These are phyloP conservation scores for Ganaspis brasiliensis DNA, from an alignment of 2,888 invertebrate species.

Conservation along the genomic window DNA sequence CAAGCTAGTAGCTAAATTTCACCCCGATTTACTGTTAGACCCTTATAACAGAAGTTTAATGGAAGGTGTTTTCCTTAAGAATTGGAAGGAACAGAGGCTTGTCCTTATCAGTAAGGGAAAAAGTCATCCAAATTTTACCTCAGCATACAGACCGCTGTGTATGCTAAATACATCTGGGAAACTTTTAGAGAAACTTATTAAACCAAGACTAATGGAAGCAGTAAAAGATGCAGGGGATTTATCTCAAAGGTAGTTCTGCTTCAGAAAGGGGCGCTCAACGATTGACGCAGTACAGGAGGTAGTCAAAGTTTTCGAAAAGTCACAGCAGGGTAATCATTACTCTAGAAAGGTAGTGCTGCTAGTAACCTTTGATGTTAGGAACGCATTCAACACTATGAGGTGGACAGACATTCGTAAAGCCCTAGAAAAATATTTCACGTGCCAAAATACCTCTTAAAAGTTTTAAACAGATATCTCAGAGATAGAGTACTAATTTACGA, in stretches of 20 bases:
- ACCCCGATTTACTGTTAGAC: not conserved
- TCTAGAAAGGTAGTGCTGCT: too few species aligned
- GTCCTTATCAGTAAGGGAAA: slow-evolving; percentile 43
- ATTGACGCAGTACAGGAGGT: slow-evolving; percentile 55
- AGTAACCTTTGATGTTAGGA: too few species aligned
- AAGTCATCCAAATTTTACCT: too few species aligned
- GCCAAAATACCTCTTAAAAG: too few species aligned
- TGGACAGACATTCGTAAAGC: too few species aligned
- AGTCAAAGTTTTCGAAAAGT: slow-evolving; percentile 43
- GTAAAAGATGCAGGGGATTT: slow-evolving; percentile 56
- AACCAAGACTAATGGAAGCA: slow-evolving; percentile 52
- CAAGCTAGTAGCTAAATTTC: not conserved
- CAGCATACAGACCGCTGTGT: too few species aligned
- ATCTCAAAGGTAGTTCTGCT: slow-evolving; percentile 58
- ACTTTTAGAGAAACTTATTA: slow-evolving; percentile 60
- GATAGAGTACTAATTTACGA: too few species aligned
- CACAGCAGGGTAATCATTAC: slow-evolving; percentile 47
- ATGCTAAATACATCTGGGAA: too few species aligned
- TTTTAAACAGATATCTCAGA: too few species aligned
- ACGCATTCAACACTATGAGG: too few species aligned
- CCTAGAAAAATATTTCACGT: too few species aligned
- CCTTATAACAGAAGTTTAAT: not conserved
- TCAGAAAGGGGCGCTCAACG: slow-evolving; percentile 57
- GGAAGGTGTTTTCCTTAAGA: not conserved
- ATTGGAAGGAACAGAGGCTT: slow-evolving; percentile 11